Conservation (phyloP, 1,140 invertebrate genomes). For the Anthonomus grandis region DNA sequence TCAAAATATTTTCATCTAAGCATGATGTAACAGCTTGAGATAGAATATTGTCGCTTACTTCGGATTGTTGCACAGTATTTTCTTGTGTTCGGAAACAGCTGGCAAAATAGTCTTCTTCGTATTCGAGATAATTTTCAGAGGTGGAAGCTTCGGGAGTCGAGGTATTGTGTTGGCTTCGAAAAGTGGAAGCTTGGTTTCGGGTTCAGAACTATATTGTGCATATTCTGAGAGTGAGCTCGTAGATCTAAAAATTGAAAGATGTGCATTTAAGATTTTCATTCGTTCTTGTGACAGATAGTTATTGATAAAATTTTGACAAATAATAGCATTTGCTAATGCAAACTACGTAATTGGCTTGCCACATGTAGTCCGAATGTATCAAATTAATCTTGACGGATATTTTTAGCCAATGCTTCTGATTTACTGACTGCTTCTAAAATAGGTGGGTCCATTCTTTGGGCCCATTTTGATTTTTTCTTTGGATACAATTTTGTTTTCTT, state of each 20-base stretch:
- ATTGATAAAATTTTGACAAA: not conserved
- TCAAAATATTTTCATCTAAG: not conserved
- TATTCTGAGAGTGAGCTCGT: not conserved
- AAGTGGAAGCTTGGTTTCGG: too few relatives aligned
- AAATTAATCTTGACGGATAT: too few relatives aligned
- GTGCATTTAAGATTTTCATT: not conserved
- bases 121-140: not conserved
- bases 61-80: not conserved
- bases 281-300: not conserved
- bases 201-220: too few relatives aligned
- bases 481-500: not conserved
- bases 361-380: too few relatives aligned
- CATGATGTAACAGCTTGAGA: not conserved
- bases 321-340: not conserved
- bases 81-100: not conserved
- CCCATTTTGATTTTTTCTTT: not conserved
- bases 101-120: not conserved
- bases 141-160: not conserved
- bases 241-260: not conserved
- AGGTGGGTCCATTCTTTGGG: not conserved
- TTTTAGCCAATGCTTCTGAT: too few relatives aligned
- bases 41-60: not conserved
- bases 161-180: too few relatives aligned
- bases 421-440: not conserved
- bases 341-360: not conserved